phyloP scores from a whole-genome alignment of 2,888 invertebrate species.

The Allolobophora icterica region DNA sequence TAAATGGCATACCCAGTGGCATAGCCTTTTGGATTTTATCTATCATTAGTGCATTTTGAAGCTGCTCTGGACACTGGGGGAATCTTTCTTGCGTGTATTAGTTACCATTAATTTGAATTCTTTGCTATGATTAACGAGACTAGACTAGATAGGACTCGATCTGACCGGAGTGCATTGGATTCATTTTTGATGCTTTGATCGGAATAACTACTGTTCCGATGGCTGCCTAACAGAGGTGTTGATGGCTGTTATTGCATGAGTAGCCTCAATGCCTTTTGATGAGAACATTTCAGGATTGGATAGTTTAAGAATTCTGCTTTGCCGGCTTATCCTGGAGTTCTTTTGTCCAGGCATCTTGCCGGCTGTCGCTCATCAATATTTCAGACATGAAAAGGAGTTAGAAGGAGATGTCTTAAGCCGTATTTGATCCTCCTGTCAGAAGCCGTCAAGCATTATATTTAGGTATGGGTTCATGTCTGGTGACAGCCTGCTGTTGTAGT shows the following conservation, averaged over 20 bases:
- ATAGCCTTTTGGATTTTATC: neutral
- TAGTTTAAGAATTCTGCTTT: conserved; percentile 17
- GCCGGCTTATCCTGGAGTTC: neutral
- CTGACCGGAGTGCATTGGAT: neutral
- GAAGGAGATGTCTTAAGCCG: neutral
- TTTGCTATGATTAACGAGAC: neutral
- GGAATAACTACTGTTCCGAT: neutral
- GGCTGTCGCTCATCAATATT: conserved; percentile 1
- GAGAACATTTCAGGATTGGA: neutral
- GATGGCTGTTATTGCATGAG: neutral
- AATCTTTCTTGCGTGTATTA: neutral
- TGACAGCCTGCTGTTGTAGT: neutral
- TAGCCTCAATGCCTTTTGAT: neutral
- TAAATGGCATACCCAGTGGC: neutral
- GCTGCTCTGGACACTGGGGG: neutral
- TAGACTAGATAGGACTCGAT: neutral
- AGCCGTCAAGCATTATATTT: conserved; percentile 13
- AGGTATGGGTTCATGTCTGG: neutral
- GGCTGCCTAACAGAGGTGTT: conserved; percentile 8
- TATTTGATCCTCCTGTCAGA: conserved; percentile 25
- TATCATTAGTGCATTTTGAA: no score
- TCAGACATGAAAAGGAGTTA: conserved; percentile 23
- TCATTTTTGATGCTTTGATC: neutral
- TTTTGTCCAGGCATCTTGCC: neutral
- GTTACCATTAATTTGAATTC: neutral